These are phyloP conservation scores for Celastrina argiolus DNA, from an alignment of 2,888 invertebrate genomes.

Conservation along the genomic window DNA sequence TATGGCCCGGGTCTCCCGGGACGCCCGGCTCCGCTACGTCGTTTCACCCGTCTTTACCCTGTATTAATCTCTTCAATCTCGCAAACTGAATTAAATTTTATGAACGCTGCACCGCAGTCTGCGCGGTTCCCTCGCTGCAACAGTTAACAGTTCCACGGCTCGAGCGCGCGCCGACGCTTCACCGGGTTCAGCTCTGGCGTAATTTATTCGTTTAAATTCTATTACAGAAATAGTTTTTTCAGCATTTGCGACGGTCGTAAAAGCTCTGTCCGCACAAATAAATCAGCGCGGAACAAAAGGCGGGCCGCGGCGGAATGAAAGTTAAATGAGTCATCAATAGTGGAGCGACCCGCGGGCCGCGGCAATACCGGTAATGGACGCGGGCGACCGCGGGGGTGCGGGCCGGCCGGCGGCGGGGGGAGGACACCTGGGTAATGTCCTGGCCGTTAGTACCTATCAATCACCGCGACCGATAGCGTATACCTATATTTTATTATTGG, in stretches of 20 bases:
- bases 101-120: neutral
- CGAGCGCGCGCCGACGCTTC: neutral
- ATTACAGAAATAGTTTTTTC: neutral
- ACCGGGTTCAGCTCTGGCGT: neutral
- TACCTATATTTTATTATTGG: slow-evolving; percentile 1
- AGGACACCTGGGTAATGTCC: slow-evolving; percentile 33
- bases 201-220: neutral
- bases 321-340: slow-evolving; percentile 36
- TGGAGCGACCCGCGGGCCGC: slow-evolving; percentile 24
- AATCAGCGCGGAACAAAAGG: slow-evolving; percentile 15
- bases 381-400: neutral
- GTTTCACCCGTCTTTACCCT: neutral
- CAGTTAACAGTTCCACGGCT: no score
- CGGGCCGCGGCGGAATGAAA: slow-evolving; percentile 33
- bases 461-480: neutral
- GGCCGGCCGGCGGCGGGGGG: neutral
- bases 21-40: neutral
- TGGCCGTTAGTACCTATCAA: neutral
- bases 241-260: neutral
- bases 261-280: neutral
- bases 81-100: slow-evolving; percentile 15
- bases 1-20: neutral
- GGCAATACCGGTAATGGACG: slow-evolving; percentile 37
- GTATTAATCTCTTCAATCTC: slow-evolving; percentile 12
- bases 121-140: neutral